Percentiles rank a stretch among this genome's conserved stretches.
phyloP scores from a whole-genome alignment of 2,113 vertebrate genomes.

The Notothenia coriiceps region DNA sequence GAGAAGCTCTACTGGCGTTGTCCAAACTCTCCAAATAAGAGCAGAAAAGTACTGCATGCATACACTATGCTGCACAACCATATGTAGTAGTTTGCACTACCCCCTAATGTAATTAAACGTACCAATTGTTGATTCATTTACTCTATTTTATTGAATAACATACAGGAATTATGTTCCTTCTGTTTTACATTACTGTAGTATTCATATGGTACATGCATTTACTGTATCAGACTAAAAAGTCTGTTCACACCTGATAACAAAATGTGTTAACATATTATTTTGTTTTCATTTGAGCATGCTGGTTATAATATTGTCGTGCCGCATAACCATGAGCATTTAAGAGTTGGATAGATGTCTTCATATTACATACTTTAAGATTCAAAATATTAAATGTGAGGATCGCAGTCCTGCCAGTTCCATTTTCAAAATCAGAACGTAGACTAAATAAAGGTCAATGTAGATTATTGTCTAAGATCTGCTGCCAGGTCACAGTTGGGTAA shows the following conservation, averaged over 20 bases:
- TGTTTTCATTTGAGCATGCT: neutral
- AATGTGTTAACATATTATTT: neutral
- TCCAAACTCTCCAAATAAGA: too few species aligned
- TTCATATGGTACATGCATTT: neutral
- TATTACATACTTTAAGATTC: neutral
- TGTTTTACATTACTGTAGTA: neutral
- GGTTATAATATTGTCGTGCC: neutral
- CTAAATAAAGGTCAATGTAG: neutral
- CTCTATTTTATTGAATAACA: too few species aligned
- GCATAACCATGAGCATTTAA: neutral
- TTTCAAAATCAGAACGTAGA: conserved; percentile 4
- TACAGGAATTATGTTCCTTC: neutral
- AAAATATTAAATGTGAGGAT: conserved; percentile 10
- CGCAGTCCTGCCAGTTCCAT: conserved; percentile 12
- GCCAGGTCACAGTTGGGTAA: conserved; percentile 56
- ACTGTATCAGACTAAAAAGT: neutral
- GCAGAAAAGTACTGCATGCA: too few species aligned
- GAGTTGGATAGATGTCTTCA: neutral
- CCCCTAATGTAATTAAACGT: neutral
- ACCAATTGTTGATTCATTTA: neutral
- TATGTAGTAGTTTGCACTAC: neutral
- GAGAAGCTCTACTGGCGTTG: too few species aligned
- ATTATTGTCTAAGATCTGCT: conserved; percentile 40
- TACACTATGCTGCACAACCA: too few species aligned
- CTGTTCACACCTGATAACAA: neutral